Evolutionary conservation across 2,113 vertebrate species (phyloP), one percentile per base, ranked within the genome.

Genomic region (Archocentrus centrarchus): DNA sequence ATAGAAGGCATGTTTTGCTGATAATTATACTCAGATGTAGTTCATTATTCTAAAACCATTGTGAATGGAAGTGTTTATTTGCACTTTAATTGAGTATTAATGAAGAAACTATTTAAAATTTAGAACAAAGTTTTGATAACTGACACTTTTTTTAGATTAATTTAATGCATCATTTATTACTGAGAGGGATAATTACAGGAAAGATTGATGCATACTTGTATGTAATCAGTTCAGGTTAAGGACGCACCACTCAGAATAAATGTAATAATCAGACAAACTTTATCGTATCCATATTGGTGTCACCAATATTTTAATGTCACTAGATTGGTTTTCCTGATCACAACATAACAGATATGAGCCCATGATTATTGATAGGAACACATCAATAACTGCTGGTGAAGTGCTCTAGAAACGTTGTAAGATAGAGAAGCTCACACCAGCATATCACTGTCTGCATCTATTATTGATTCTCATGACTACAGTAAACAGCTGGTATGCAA

Each of bases 161-260:
- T 82, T 79, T 44, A 39, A 27, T 37, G 53, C 53, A 70, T 80
- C 59, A 79, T 73, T 75, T 79, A 84, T 81, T 75, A 59, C 79
- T 2, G 55, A 30, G 53, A 30, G 3, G 80, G 75, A 73, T 77
- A 87, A 90, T 87, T 83, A 85, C 77, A 80, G 44, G 41, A 73
- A 55, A 75, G 76, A 92, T 81, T 47, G 68, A 92, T 86, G 80
- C 70, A 32, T 2, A 30, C 60, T 77, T 57, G 50, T 68, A 64
- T 77, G 27, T 11, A 75, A 89, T 84, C 11, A 61, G 89, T 83
- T 84, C 35, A 82, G 78, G 61, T 80, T 79, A 82, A 80, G 84
- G 64, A 37, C 60, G 77, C 14, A 30, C 10, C 62, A 35, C 8
- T 70, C n/a, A 70, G 82, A 85, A 92, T 85, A 77, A 15, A 82